phyloP scores from a whole-genome alignment of 2,888 invertebrate genomes.

The Norana najaformis region DNA sequence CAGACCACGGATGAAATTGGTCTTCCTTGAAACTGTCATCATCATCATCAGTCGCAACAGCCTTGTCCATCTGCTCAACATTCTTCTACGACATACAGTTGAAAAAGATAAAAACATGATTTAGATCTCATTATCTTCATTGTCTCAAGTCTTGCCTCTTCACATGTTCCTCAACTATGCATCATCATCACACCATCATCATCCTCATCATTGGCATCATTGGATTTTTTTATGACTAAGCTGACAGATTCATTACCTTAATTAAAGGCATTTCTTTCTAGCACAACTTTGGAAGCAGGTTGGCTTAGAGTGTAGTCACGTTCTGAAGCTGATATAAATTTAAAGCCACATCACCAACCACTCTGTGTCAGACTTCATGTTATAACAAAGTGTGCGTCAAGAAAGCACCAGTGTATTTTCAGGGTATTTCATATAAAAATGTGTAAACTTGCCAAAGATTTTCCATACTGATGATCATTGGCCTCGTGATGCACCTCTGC shows the following conservation, averaged over 20 bases:
- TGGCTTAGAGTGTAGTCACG: too few species aligned
- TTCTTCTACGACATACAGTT: background rate
- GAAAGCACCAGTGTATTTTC: background rate
- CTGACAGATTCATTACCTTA: too few species aligned
- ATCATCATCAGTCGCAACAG: slow-evolving; percentile 17
- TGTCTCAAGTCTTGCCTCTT: background rate
- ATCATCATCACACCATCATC: too few species aligned
- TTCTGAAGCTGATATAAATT: too few species aligned
- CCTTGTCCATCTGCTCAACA: slow-evolving; percentile 18
- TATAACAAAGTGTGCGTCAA: background rate
- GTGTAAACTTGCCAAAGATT: background rate
- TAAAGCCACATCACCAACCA: too few species aligned
- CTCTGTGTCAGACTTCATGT: background rate
- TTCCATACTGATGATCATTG: background rate
- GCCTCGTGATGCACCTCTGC: background rate
- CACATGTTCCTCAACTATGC: too few species aligned
- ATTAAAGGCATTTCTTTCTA: too few species aligned
- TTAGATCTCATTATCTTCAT: background rate
- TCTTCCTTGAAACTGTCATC: background rate
- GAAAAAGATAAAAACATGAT: background rate
- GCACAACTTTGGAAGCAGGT: too few species aligned
- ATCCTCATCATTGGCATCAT: too few species aligned
- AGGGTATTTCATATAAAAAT: background rate
- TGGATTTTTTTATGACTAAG: too few species aligned
- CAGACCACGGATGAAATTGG: background rate